Percentiles rank a stretch among this genome's conserved stretches.
phyloP scores from a whole-genome alignment of 2,113 vertebrate genomes.

The Galeopterus variegatus region DNA sequence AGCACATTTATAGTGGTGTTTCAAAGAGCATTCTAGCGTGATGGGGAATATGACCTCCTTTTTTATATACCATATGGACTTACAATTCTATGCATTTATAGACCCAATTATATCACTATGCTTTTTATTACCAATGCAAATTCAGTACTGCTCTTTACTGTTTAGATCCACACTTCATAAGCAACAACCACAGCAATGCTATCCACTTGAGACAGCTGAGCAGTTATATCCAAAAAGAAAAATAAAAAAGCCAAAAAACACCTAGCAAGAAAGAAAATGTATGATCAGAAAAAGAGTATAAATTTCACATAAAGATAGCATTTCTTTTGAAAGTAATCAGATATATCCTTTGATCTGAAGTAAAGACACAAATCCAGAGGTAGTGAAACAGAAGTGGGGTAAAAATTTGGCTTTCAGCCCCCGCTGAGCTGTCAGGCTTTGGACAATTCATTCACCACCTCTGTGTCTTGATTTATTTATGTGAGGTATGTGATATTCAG shows the following conservation, averaged over 20 bases:
- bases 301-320: background rate
- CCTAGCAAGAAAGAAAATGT: background rate
- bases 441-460: background rate
- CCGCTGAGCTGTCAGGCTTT: background rate
- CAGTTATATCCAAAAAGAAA: background rate
- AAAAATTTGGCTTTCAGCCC: background rate
- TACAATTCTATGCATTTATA: constrained; percentile 13
- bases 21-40: constrained; percentile 11
- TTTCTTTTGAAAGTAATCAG: background rate
- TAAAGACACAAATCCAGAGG: background rate
- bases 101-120: background rate
- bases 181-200: background rate
- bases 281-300: background rate
- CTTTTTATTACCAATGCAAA: constrained; percentile 7
- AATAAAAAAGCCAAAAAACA: background rate
- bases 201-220: background rate
- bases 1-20: background rate
- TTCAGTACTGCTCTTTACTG: background rate
- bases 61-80: constrained; percentile 20
- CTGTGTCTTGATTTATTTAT: background rate
- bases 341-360: background rate
- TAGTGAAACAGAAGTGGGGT: background rate
- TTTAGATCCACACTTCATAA: background rate
- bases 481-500: background rate
- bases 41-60: background rate